A percentile compares a stretch with the other conserved stretches of the same genome.
Conservation (phyloP, 1,140 invertebrate genomes). For the Diorhabda sublineata region DNA sequence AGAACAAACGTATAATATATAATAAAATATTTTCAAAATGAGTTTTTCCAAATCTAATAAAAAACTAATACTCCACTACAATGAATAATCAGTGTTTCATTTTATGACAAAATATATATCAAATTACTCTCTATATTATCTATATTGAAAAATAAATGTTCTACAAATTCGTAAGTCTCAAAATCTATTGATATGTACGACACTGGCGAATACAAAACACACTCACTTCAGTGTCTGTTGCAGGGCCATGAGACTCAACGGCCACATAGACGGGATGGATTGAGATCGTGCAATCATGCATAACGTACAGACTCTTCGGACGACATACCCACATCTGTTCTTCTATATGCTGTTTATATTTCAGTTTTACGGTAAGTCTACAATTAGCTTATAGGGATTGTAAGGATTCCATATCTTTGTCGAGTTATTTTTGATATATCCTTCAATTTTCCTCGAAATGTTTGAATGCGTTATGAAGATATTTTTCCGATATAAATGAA, state of each 20-base stretch:
- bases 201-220: not conserved
- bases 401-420: not conserved
- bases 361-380: conserved; percentile 21
- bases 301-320: conserved; percentile 26
- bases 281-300: conserved; percentile 34
- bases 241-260: conserved; percentile 35
- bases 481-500: no score
- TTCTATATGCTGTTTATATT: conserved; percentile 27
- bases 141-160: no score
- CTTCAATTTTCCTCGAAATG: conserved; percentile 1
- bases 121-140: no score
- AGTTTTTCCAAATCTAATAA: no score
- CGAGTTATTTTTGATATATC: not conserved
- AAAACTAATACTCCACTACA: no score
- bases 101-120: no score
- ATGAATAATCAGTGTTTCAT: no score
- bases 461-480: not conserved
- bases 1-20: no score
- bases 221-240: conserved; percentile 31
- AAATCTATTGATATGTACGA: not conserved
- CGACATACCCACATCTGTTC: conserved; percentile 26
- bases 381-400: conserved; percentile 5
- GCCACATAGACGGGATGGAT: conserved; percentile 36
- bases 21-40: no score
- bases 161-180: no score